Conservation (phyloP, 1,140 invertebrate species). For the Drosophila orosa region DNA sequence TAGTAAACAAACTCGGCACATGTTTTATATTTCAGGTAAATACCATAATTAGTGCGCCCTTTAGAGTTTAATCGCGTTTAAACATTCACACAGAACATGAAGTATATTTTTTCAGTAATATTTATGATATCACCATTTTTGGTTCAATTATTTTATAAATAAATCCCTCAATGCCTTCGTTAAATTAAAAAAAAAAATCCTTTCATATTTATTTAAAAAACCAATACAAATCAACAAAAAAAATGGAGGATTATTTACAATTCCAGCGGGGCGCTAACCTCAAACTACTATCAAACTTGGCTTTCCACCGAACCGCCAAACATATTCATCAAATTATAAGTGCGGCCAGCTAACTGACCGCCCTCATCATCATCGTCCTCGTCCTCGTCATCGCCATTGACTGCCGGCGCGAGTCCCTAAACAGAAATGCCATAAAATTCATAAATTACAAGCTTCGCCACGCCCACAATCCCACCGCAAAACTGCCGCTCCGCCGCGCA, state of each 20-base stretch:
- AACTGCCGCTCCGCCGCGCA: slow-evolving; percentile 2
- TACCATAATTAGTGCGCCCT: not conserved
- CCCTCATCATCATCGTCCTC: slow-evolving; percentile 19
- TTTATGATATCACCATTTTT: not conserved
- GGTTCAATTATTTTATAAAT: slow-evolving; percentile 5
- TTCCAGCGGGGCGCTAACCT: not conserved
- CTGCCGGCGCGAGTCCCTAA: slow-evolving; percentile 41
- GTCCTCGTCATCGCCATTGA: slow-evolving; percentile 3
- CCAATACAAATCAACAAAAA: not conserved
- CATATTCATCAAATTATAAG: slow-evolving; percentile 45
- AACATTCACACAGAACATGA: not conserved
- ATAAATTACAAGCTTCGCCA: slow-evolving; percentile 45
- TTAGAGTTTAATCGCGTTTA: too few relatives aligned
- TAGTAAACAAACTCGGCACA: not conserved
- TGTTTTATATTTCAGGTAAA: not conserved
- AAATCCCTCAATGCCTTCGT: too few relatives aligned
- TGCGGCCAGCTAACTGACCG: slow-evolving; percentile 28
- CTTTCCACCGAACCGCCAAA: slow-evolving; percentile 6
- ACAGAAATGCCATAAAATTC: slow-evolving; percentile 41
- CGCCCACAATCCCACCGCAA: slow-evolving; percentile 45
- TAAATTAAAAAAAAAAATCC: not conserved
- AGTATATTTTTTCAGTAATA: not conserved
- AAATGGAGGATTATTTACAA: slow-evolving; percentile 13
- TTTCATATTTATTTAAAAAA: slow-evolving; percentile 1
- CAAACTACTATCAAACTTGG: not conserved